Percentiles rank a stretch among this genome's conserved stretches.
phyloP scores from a whole-genome alignment of 2,888 invertebrate species.

The Agelastica alni region DNA sequence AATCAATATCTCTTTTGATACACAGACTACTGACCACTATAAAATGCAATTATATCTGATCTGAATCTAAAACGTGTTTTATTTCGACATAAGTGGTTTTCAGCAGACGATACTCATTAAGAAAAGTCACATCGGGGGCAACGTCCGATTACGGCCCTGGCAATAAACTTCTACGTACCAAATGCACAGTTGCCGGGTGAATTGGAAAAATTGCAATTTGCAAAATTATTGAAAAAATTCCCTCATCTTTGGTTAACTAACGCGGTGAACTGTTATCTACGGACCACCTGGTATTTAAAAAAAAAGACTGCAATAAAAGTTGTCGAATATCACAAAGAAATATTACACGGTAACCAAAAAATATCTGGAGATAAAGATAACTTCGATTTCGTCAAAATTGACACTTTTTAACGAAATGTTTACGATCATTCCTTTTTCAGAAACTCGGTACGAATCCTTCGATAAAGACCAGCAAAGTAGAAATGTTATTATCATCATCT shows the following conservation, averaged over 20 bases:
- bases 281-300: too few relatives aligned
- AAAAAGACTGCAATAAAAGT: too few relatives aligned
- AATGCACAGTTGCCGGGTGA: conserved; percentile 2
- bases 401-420: not conserved
- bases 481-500: not conserved
- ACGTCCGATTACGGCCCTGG: conserved; percentile 27
- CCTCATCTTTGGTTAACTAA: too few relatives aligned
- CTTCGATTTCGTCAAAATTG: not conserved
- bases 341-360: too few relatives aligned
- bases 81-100: conserved; percentile 6
- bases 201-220: too few relatives aligned
- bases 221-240: too few relatives aligned
- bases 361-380: too few relatives aligned
- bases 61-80: conserved; percentile 7
- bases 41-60: conserved; percentile 8
- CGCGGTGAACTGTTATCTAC: too few relatives aligned
- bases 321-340: too few relatives aligned
- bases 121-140: conserved; percentile 7
- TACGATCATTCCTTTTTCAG: not conserved
- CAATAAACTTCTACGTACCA: conserved; percentile 16
- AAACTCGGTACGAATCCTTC: not conserved
- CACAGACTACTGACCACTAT: conserved; percentile 7
- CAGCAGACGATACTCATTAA: conserved; percentile 7
- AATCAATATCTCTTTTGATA: conserved; percentile 3
- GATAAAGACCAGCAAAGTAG: not conserved